Conservation (phyloP, 2,888 invertebrate genomes). For the Podabrus alpinus region DNA sequence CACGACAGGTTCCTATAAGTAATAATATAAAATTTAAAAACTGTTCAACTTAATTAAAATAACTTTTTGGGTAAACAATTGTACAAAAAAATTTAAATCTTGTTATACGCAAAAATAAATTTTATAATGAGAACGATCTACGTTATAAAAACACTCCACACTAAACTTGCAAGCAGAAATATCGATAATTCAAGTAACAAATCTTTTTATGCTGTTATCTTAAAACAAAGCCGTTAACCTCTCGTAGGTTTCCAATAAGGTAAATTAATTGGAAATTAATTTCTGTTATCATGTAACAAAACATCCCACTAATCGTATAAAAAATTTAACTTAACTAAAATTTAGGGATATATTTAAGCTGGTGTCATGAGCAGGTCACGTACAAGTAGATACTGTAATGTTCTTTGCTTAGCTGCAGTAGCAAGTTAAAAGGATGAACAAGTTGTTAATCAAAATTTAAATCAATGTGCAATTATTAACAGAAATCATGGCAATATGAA, state of each 20-base stretch:
- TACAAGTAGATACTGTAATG: too few species aligned
- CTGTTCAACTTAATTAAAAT: background rate
- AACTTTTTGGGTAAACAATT: background rate
- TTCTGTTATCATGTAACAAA: background rate
- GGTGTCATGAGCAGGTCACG: background rate
- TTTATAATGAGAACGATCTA: background rate
- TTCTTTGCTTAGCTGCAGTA: too few species aligned
- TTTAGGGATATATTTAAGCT: background rate
- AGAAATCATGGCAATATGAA: too few species aligned
- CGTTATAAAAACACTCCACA: background rate
- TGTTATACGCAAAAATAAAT: background rate
- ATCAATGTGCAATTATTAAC: too few species aligned
- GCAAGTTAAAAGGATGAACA: too few species aligned
- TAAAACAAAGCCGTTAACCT: background rate
- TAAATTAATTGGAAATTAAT: background rate
- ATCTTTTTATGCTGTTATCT: background rate
- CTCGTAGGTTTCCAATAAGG: background rate
- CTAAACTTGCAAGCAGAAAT: background rate
- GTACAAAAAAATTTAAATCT: background rate
- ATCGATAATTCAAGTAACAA: background rate
- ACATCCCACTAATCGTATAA: background rate
- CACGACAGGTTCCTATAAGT: background rate
- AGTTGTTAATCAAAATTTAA: too few species aligned
- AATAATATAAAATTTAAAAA: background rate
- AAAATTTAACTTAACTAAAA: background rate